Conservation (phyloP, 1,140 invertebrate species). For the Fopius arisanus region DNA sequence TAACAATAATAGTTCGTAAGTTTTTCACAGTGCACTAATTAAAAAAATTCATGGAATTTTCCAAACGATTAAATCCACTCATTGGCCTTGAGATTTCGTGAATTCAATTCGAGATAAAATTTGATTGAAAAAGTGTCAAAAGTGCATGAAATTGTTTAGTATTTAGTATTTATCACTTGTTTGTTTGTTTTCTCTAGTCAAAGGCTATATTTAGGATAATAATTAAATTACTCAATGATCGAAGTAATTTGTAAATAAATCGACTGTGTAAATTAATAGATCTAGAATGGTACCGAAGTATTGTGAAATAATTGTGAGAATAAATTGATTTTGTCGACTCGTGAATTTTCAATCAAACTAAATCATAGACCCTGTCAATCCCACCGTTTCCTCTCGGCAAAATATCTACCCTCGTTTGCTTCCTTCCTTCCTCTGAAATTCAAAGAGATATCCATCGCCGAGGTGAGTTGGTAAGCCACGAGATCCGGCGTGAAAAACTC, state of each 20-base stretch:
- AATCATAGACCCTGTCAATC: no score
- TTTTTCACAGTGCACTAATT: no score
- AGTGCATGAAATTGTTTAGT: no score
- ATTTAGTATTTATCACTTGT: background rate
- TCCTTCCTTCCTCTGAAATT: background rate
- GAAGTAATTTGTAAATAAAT: no score
- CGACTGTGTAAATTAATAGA: background rate
- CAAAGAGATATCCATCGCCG: background rate
- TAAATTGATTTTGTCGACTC: background rate
- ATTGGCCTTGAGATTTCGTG: no score
- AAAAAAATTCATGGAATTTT: background rate
- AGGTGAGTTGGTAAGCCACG: background rate
- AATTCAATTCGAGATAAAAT: no score
- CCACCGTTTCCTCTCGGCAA: no score
- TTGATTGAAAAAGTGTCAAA: no score
- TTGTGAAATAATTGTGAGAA: background rate
- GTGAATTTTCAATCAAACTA: background rate
- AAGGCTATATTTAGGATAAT: background rate
- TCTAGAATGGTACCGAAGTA: background rate
- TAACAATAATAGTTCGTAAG: no score
- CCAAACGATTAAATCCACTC: no score
- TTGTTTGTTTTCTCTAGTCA: constrained; percentile 30
- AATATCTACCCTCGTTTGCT: background rate
- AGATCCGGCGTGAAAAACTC: background rate
- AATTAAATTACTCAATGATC: no score